A percentile compares a stretch with the other conserved stretches of the same genome.
These are phyloP conservation scores for Thamnophis elegans DNA, from an alignment of 2,797 vertebrate genomes.

Conservation along the genomic window DNA sequence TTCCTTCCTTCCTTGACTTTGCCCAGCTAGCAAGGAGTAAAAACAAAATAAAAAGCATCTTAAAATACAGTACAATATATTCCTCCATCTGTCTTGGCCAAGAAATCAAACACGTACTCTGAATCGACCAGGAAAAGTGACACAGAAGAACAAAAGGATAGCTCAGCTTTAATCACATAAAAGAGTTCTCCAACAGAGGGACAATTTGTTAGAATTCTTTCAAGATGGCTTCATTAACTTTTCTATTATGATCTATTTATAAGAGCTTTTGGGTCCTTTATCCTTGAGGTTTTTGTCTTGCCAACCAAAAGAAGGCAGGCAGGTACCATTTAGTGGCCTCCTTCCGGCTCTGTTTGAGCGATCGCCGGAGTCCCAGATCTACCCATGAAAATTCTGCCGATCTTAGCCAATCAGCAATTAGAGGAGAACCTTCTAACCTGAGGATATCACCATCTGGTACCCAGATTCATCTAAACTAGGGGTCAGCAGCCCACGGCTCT, in stretches of 20 bases:
- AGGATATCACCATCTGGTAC: neutral
- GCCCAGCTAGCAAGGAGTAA: neutral
- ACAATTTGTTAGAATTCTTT: neutral
- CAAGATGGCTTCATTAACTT: neutral
- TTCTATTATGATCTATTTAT: neutral
- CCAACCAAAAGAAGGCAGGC: neutral
- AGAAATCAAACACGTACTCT: neutral
- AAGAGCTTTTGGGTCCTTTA: neutral
- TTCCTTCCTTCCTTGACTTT: no score
- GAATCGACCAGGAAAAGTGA: neutral
- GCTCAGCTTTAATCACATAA: neutral
- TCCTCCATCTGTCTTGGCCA: neutral
- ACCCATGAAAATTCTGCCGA: neutral
- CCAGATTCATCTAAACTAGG: neutral
- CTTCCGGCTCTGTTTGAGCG: neutral
- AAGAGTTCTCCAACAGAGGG: neutral
- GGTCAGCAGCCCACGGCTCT: no score
- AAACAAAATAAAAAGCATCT: neutral
- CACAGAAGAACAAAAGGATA: neutral
- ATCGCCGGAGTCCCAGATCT: neutral
- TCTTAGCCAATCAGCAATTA: neutral
- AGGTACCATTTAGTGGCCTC: neutral
- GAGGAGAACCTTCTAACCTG: neutral
- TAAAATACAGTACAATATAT: neutral
- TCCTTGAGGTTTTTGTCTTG: neutral